A percentile compares a stretch with the other conserved stretches of the same genome.
Conservation (phyloP, 2,888 invertebrate genomes). For the Dynastes grantii region DNA sequence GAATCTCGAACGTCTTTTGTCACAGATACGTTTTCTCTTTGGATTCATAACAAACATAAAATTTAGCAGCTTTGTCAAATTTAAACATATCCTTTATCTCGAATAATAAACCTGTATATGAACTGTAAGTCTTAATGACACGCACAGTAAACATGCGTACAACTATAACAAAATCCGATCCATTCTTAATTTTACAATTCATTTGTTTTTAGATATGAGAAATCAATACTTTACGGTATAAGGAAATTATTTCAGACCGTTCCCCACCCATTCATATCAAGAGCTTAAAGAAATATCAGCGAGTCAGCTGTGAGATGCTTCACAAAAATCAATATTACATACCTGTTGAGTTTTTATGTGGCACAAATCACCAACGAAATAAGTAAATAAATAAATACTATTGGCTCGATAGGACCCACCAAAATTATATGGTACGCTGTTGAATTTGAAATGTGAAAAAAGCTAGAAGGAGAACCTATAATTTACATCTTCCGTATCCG, state of each 20-base stretch:
- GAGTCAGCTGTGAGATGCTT: slow-evolving; percentile 36
- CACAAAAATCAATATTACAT: slow-evolving; percentile 52
- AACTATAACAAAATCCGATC: background rate
- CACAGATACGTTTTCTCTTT: no score
- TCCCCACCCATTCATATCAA: background rate
- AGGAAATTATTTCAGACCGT: no score
- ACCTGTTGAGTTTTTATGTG: slow-evolving; percentile 55
- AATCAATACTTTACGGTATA: no score
- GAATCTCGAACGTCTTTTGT: no score
- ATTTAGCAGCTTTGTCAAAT: no score
- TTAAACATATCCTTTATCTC: no score
- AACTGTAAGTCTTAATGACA: no score
- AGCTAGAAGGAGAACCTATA: background rate
- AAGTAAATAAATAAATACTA: slow-evolving; percentile 49
- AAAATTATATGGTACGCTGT: slow-evolving; percentile 1
- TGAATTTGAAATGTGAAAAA: background rate
- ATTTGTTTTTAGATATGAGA: no score
- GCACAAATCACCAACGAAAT: slow-evolving; percentile 51
- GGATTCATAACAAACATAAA: no score
- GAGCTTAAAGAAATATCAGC: background rate
- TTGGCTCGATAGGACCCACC: background rate
- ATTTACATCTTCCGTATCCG: slow-evolving; percentile 21
- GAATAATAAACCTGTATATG: no score
- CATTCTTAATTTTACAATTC: background rate
- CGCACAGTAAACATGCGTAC: background rate